Percentiles rank a stretch among this genome's conserved stretches.
Evolutionary conservation across 2,113 vertebrate species (phyloP).

Genomic region (Lutjanus erythropterus): DNA sequence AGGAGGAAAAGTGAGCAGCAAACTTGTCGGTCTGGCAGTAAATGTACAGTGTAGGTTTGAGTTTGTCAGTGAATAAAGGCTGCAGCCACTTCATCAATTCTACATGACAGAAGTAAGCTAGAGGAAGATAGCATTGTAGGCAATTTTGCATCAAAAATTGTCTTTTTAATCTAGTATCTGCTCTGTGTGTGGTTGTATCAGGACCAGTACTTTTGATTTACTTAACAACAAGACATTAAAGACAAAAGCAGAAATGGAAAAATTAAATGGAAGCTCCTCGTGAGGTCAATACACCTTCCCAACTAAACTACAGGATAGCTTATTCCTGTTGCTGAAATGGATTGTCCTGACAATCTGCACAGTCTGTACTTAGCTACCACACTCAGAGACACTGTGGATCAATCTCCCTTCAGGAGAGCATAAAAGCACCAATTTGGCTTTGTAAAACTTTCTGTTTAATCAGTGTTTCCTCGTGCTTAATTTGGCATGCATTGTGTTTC

Average conservation of each 20-base stretch:
- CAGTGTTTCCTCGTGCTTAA: slow-evolving; percentile 11
- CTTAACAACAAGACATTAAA: not conserved
- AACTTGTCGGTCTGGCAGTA: too few relatives aligned
- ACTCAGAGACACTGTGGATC: not conserved
- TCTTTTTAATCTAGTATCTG: not conserved
- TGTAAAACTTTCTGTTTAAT: slow-evolving; percentile 26
- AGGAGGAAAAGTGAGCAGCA: too few relatives aligned
- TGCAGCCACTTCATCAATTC: not conserved
- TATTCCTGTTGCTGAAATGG: not conserved
- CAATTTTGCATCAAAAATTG: not conserved
- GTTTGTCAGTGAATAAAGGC: too few relatives aligned
- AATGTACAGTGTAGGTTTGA: too few relatives aligned
- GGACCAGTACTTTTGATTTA: not conserved
- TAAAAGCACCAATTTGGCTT: slow-evolving; percentile 28
- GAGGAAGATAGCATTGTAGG: not conserved
- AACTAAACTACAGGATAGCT: not conserved
- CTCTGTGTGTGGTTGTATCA: not conserved
- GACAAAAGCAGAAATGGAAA: not conserved
- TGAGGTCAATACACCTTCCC: not conserved
- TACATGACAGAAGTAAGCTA: not conserved
- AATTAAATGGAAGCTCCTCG: not conserved
- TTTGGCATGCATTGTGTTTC: slow-evolving; percentile 14
- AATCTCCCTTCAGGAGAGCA: not conserved
- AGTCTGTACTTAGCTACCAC: not conserved
- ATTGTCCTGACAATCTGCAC: not conserved